Evolutionary conservation across 1,140 invertebrate genomes (phyloP).

Genomic region (Neodiprion pinetum): DNA sequence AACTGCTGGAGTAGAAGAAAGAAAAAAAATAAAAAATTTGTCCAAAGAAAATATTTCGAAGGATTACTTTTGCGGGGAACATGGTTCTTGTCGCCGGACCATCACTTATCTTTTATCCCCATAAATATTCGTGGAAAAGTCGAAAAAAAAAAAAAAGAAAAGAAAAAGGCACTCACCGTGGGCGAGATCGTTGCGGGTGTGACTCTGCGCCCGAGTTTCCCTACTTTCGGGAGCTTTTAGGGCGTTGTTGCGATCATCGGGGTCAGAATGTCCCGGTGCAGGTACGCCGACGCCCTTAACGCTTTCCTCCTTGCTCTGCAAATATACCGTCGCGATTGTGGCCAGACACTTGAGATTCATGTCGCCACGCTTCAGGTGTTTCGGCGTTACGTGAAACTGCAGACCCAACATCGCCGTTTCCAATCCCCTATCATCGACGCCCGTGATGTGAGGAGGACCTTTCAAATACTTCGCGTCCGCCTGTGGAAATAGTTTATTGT

Average conservation of each 20-base stretch:
- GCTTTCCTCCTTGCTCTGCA: constrained; percentile 83
- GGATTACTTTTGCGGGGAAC: too few species aligned
- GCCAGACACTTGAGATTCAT: constrained; percentile 89
- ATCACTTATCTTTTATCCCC: too few species aligned
- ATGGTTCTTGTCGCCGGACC: too few species aligned
- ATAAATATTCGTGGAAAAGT: not conserved
- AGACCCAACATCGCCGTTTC: constrained; percentile 75
- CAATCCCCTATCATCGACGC: constrained; percentile 62
- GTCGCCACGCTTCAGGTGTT: constrained; percentile 82
- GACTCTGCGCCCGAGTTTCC: constrained; percentile 61
- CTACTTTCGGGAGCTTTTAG: constrained; percentile 71
- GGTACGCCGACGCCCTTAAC: constrained; percentile 51
- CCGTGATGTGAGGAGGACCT: constrained; percentile 56
- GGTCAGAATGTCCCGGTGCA: constrained; percentile 54
- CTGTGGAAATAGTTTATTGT: constrained; percentile 39
- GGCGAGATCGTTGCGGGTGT: constrained; percentile 41
- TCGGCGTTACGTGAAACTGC: constrained; percentile 75
- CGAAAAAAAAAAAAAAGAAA: not conserved
- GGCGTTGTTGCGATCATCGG: constrained; percentile 63
- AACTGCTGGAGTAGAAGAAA: too few species aligned
- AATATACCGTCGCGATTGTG: constrained; percentile 83
- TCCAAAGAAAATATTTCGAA: too few species aligned
- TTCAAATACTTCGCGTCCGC: constrained; percentile 62
- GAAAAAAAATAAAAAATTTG: too few species aligned
- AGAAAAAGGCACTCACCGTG: constrained; percentile 30